phyloP scores from a whole-genome alignment of 1,140 invertebrate genomes.

The Globodera ellingtonae region DNA sequence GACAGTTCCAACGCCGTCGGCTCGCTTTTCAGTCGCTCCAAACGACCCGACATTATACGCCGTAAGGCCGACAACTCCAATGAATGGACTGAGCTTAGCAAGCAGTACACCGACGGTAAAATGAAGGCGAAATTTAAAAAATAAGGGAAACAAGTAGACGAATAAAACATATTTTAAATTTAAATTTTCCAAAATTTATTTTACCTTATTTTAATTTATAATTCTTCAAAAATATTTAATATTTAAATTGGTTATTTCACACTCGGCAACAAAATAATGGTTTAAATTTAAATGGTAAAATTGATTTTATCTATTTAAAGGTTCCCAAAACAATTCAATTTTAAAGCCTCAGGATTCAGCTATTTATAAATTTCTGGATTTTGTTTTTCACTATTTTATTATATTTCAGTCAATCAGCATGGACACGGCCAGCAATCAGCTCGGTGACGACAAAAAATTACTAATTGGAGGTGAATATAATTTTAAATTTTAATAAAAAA shows the following conservation, averaged over 20 bases:
- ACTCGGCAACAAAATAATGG: background rate
- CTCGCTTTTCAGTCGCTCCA: conserved; percentile 16
- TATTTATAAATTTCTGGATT: too few relatives aligned
- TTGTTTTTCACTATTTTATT: background rate
- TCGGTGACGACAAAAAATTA: conserved; percentile 11
- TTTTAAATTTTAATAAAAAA: background rate
- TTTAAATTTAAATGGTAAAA: too few relatives aligned
- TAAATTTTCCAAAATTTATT: too few relatives aligned
- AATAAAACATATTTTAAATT: background rate
- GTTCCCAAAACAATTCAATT: too few relatives aligned
- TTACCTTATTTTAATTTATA: background rate
- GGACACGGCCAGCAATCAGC: background rate
- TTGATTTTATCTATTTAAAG: too few relatives aligned
- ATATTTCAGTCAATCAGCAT: conserved; percentile 6
- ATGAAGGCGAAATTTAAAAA: background rate
- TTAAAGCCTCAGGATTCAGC: too few relatives aligned
- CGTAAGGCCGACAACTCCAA: conserved; percentile 25
- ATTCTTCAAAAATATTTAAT: background rate
- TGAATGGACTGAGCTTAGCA: conserved; percentile 14
- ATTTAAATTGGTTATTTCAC: background rate
- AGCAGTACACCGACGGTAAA: conserved; percentile 18
- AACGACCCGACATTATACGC: conserved; percentile 27
- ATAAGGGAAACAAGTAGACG: too few relatives aligned
- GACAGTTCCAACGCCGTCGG: background rate
- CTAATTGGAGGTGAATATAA: conserved; percentile 12